Base-by-base conservation (phyloP, 1,140 invertebrate species). In the Caenorhabditis brenneri region DNA sequence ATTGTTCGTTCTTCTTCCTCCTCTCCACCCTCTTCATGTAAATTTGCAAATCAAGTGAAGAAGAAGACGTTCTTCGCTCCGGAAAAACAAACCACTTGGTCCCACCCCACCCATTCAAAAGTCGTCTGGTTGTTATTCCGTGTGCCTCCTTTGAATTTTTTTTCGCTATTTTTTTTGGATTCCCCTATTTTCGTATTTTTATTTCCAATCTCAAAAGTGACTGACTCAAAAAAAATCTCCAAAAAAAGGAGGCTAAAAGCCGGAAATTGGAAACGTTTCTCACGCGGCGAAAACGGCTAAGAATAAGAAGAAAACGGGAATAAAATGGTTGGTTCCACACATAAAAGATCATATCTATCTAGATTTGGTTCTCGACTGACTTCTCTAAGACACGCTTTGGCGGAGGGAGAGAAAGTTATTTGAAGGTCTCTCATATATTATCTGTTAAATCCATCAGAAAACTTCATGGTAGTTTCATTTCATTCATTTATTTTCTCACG, bases 191-290 rank as follows among this genome's bases (percentile, higher is more conserved):
- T 55, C 53, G 10, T 27, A 6, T 58, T 58, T 58, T 58, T 7
- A 16, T 9, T 12, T 7, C 2, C 5, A 29, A 12, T 6, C n/a
- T 53, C 49, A 53, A 53, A 53, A 53, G 7, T 53, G n/a, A n/a
- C n/a, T n/a, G n/a, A n/a, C n/a, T 16, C 19, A 16, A 51, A 16
- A 51, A 51, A 51, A n/a, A 9, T 15, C 3, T 7, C 3, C 7
- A 19, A 16, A 51, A 51, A 51, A 51, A 36, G 36, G 27, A 42
- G n/a, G 27, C 22, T 15, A 42, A 74, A 74, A 74, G 65, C 36
- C 65, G 65, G 65, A 74, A 74, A 74, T 74, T 74, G 65, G 65
- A 74, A 74, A 74, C 65, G 65, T 74, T 74, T 74, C 65, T 46
- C 65, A 74, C 65, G 65, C n/a, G 12, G 36, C 10, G 7, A 15